Percentiles rank a stretch among this genome's conserved stretches.
Conservation (phyloP, 2,888 invertebrate genomes). For the Drosophila koepferae region DNA sequence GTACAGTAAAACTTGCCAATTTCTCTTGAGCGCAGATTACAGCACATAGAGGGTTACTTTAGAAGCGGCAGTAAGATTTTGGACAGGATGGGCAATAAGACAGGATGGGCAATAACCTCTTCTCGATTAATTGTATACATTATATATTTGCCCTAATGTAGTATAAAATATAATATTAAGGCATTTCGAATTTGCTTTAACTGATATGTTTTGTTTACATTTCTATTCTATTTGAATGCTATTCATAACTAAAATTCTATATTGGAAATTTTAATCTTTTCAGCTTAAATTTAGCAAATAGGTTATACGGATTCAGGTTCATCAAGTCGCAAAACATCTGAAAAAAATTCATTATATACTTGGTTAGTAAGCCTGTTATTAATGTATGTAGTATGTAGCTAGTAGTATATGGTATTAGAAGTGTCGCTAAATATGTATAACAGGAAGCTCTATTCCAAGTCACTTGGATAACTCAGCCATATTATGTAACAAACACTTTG, state of each 20-base stretch:
- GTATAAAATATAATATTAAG: neutral
- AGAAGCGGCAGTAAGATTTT: neutral
- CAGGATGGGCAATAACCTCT: too few species aligned
- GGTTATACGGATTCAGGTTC: neutral
- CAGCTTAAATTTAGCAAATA: too few species aligned
- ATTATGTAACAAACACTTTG: neutral
- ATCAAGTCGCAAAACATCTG: neutral
- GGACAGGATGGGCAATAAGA: neutral
- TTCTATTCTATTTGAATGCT: neutral
- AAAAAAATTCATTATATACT: neutral
- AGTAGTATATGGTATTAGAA: neutral
- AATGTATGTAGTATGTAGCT: too few species aligned
- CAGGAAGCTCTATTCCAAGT: neutral
- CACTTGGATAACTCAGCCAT: neutral
- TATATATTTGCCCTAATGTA: neutral
- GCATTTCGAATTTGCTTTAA: neutral
- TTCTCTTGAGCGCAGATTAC: constrained; percentile 8
- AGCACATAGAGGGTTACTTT: neutral
- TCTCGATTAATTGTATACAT: neutral
- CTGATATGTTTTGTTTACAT: neutral
- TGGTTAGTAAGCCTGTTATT: neutral
- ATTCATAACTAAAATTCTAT: neutral
- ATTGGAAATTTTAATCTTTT: too few species aligned
- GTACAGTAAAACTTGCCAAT: constrained; percentile 67
- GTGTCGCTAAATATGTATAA: neutral